Base-by-base conservation (phyloP, 2,888 invertebrate species). In the Campoplex capitator region DNA sequence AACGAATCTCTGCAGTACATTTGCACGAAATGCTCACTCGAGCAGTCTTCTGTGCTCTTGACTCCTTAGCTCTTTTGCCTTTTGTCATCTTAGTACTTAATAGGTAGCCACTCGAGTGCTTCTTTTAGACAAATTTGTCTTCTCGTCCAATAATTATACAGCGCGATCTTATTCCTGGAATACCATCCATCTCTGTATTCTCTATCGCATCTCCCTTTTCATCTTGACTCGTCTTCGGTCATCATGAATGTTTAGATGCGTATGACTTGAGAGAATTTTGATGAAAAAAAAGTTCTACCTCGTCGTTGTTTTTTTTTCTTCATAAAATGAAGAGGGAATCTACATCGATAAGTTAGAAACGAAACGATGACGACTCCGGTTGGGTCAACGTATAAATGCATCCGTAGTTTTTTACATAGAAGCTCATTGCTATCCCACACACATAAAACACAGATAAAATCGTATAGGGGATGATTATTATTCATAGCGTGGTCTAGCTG, bases 401-500 rank as follows among this genome's bases (percentile, higher is more conserved):
- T 58, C 23, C 58, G 18, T 35, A 62, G 71, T 73, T 48, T 48
- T 32, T 62, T 71, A 45, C 48, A 28, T 51, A 9, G 38, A n/a
- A 16, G 8, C n/a, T 74, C 42, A n/a, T 75, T 38, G 32, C 23
- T 23, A 54, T 51, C 62, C 32, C 16, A 16, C 3, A 54, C 38
- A 18, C 13, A 28, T 45, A 76, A 45, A 45, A n/a, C 11, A 42
- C 45, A 71, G 54, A 67, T 75, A 76, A 38, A 78, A 68, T 68
- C 38, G 51, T 80, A 28, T 62, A 38, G 56, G 67, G 62, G 76
- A 83, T 23, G 80, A 67, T 83, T 81, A 81, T 80, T 86, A 84
- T 86, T 83, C 86, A 86, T 84, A 54, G 76, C 83, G 80, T 42
- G 68, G 51, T 73, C 54, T 68, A 68, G 80, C 73, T 71, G 68